Evolutionary conservation across 2,888 invertebrate species (phyloP).

Genomic region (Watsonalla binaria): DNA sequence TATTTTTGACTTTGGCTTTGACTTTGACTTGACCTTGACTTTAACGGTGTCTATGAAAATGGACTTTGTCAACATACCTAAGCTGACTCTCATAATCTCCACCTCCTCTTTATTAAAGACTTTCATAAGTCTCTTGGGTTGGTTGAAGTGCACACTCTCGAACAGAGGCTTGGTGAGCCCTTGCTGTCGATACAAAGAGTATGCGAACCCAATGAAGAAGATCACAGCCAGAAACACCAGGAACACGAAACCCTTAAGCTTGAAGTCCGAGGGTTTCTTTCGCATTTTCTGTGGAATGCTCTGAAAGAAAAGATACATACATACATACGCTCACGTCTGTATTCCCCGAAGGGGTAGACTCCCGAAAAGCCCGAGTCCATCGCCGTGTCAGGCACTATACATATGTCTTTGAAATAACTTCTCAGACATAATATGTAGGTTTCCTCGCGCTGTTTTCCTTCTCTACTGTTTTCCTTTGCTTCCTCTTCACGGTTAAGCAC

Average conservation of each 20-base stretch:
- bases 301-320: slow-evolving; percentile 52
- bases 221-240: slow-evolving; percentile 89
- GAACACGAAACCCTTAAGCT: slow-evolving; percentile 88
- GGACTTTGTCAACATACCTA: slow-evolving; percentile 61
- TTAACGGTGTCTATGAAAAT: too few species aligned
- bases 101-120: slow-evolving; percentile 85
- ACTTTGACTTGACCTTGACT: too few species aligned
- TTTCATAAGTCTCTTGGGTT: slow-evolving; percentile 84
- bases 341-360: too few species aligned
- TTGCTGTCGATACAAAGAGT: slow-evolving; percentile 90
- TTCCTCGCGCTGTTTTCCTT: too few species aligned
- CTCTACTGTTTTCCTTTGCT: too few species aligned
- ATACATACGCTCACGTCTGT: not conserved
- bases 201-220: slow-evolving; percentile 90
- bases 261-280: slow-evolving; percentile 86
- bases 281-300: slow-evolving; percentile 85
- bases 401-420: too few species aligned
- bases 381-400: too few species aligned
- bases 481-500: too few species aligned
- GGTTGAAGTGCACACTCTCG: slow-evolving; percentile 89
- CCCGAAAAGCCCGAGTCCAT: too few species aligned
- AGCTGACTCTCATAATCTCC: slow-evolving; percentile 82
- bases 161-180: slow-evolving; percentile 90
- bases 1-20: too few species aligned
- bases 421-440: too few species aligned